phyloP scores from a whole-genome alignment of 2,113 vertebrate genomes.

The Ibidorhyncha struthersii region DNA sequence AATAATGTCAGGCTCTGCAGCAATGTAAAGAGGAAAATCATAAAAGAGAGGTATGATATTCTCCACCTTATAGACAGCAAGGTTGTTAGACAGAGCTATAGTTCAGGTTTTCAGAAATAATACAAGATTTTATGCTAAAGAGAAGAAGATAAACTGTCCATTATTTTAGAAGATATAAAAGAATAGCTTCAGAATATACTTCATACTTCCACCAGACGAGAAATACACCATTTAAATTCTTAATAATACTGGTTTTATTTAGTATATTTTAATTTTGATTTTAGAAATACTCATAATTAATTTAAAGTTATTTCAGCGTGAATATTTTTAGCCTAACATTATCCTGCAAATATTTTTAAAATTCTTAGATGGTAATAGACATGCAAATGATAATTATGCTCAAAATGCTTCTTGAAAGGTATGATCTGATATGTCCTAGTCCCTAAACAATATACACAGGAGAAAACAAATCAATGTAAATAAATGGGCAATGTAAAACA shows the following conservation, averaged over 20 bases:
- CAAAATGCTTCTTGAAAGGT: neutral
- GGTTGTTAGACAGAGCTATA: neutral
- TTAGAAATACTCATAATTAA: neutral
- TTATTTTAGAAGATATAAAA: neutral
- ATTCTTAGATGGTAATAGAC: neutral
- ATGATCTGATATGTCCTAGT: neutral
- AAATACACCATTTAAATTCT: neutral
- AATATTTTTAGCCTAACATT: neutral
- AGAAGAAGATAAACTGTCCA: neutral
- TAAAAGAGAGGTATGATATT: neutral
- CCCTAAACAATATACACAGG: neutral
- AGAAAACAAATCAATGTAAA: neutral
- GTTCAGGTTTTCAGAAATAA: neutral
- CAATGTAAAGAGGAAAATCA: neutral
- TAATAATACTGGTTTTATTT: neutral
- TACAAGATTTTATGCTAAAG: neutral
- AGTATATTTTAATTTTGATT: neutral
- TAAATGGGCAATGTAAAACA: neutral
- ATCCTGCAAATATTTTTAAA: neutral
- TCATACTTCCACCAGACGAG: neutral
- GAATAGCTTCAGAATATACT: neutral
- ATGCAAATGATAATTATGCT: neutral
- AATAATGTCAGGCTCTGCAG: neutral
- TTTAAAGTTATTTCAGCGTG: neutral
- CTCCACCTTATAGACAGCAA: neutral